Conservation (phyloP, 2,113 vertebrate genomes). For the Monopterus albus region DNA sequence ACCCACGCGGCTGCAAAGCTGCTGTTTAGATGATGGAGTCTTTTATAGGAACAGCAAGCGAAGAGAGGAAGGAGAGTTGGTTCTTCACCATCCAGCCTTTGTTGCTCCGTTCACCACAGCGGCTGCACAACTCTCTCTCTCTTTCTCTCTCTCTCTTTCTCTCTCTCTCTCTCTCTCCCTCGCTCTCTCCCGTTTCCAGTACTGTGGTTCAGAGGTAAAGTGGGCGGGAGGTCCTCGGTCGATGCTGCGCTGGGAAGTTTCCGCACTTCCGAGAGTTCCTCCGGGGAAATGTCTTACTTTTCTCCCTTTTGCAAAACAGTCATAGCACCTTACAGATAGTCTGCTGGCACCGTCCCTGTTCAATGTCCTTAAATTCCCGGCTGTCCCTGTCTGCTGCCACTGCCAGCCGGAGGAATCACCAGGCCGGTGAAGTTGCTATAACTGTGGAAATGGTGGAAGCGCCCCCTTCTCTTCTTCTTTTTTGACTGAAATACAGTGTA, state of each 20-base stretch:
- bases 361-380: constrained; percentile 47
- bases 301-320: constrained; percentile 4
- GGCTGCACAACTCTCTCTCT: constrained; percentile 46
- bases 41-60: constrained; percentile 1
- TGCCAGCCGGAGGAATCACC: constrained; percentile 3
- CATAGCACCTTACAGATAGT: constrained; percentile 40
- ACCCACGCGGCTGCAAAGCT: constrained; percentile 53
- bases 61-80: constrained; percentile 6
- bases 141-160: constrained; percentile 35
- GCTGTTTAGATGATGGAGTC: constrained; percentile 15
- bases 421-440: constrained; percentile 52
- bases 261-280: constrained; percentile 63
- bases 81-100: constrained; percentile 60
- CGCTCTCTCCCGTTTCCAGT: constrained; percentile 36
- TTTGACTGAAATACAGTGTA: constrained; percentile 15
- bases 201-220: constrained; percentile 57
- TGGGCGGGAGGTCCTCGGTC: constrained; percentile 76
- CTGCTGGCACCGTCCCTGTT: constrained; percentile 16
- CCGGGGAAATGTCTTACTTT: constrained; percentile 8
- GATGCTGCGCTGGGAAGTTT: constrained; percentile 70
- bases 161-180: constrained; percentile 14
- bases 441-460: constrained; percentile 41
- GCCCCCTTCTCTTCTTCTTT: not conserved
- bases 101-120: constrained; percentile 71
- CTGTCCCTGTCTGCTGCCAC: constrained; percentile 8